These are phyloP conservation scores for Suncus etruscus DNA, from an alignment of 2,113 vertebrate species.

Conservation along the genomic window DNA sequence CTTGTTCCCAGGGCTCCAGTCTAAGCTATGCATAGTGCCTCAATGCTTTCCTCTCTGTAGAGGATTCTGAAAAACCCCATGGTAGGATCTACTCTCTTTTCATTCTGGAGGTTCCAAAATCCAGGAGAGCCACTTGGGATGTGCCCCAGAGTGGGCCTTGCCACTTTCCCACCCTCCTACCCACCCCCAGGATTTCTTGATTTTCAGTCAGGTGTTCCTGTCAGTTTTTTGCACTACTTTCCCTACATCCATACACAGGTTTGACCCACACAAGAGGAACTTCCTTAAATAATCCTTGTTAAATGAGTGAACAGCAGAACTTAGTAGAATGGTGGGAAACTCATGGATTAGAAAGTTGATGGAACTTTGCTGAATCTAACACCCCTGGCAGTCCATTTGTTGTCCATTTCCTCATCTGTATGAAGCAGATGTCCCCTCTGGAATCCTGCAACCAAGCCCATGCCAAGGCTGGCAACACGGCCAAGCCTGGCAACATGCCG, in stretches of 20 bases:
- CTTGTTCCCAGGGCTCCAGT: neutral
- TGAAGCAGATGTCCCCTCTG: neutral
- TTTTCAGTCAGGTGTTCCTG: too few species aligned
- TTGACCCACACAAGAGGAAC: neutral
- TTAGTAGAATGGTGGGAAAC: neutral
- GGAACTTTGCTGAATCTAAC: neutral
- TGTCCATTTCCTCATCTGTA: neutral
- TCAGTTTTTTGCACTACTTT: neutral
- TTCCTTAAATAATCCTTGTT: neutral
- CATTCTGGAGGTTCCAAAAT: neutral
- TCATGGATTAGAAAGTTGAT: neutral
- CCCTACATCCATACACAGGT: neutral
- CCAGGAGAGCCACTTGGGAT: too few species aligned
- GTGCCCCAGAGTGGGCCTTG: too few species aligned
- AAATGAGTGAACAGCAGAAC: neutral
- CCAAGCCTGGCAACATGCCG: too few species aligned
- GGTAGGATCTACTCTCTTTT: neutral
- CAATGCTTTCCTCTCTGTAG: neutral
- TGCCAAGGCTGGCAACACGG: too few species aligned
- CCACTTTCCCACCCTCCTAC: too few species aligned
- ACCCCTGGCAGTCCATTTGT: accelerated
- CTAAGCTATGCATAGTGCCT: too few species aligned
- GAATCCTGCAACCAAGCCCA: too few species aligned
- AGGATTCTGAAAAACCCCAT: neutral
- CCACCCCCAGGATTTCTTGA: neutral